Percentiles rank a stretch among this genome's conserved stretches.
These are phyloP conservation scores for Caenorhabditis plicata DNA, from an alignment of 2,888 invertebrate species.

Conservation along the genomic window DNA sequence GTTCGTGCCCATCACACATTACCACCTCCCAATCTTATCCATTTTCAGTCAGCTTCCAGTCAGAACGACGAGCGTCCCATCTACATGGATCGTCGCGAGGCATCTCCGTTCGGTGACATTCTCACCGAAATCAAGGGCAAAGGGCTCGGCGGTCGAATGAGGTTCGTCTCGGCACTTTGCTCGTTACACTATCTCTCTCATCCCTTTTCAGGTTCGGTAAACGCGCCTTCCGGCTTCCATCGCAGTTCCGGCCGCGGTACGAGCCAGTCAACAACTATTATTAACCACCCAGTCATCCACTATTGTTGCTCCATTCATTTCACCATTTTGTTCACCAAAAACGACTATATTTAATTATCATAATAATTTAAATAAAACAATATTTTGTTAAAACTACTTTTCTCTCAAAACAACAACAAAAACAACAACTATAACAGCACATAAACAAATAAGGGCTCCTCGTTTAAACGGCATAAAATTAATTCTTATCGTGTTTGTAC, in stretches of 20 bases:
- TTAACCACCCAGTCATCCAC: background rate
- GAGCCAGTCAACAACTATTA: background rate
- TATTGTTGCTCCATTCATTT: background rate
- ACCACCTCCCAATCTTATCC: background rate
- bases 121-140: constrained; percentile 49
- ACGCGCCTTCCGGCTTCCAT: no score
- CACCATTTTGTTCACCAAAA: background rate
- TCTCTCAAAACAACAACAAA: no score
- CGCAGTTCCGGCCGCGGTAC: background rate
- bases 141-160: constrained; percentile 50
- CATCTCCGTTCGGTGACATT: constrained; percentile 39
- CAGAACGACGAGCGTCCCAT: constrained; percentile 33
- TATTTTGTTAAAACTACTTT: no score
- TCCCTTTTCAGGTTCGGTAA: constrained; percentile 2
- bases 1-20: background rate
- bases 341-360: no score
- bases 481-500: no score
- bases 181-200: background rate
- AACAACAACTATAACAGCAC: no score
- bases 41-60: constrained; percentile 4
- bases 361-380: no score
- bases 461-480: no score
- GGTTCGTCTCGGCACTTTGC: constrained; percentile 34
- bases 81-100: constrained; percentile 45
- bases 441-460: no score